These are phyloP conservation scores for Diabrotica virgifera DNA, from an alignment of 1,140 invertebrate genomes.

Conservation along the genomic window DNA sequence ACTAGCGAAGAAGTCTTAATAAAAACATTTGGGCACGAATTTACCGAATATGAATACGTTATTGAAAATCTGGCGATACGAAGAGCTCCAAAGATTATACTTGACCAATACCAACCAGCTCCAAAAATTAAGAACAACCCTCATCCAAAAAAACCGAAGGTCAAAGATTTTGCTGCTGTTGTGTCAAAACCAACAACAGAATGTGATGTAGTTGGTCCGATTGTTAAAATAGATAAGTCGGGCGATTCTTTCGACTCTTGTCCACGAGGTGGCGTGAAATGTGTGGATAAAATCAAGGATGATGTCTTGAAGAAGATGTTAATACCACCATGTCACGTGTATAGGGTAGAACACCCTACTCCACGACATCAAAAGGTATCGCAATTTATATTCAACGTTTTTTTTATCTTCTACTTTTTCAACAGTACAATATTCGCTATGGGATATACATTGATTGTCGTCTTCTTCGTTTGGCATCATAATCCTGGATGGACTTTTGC, in stretches of 20 bases:
- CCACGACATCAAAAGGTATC: neutral
- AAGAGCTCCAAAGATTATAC: slow-evolving; percentile 25
- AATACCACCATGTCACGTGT: neutral
- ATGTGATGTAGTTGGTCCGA: neutral
- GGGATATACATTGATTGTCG: too few relatives aligned
- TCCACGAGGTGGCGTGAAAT: neutral
- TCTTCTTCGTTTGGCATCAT: too few relatives aligned
- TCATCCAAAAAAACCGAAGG: neutral
- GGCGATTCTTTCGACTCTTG: neutral
- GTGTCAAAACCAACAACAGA: neutral
- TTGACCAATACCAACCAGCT: slow-evolving; percentile 19
- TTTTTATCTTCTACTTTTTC: too few relatives aligned
- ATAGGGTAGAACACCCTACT: neutral
- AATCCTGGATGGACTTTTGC: too few relatives aligned
- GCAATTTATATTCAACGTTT: neutral
- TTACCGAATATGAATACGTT: slow-evolving; percentile 31
- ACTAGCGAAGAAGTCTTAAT: slow-evolving; percentile 22
- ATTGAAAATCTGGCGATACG: slow-evolving; percentile 29
- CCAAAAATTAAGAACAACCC: slow-evolving; percentile 4
- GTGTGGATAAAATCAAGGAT: neutral
- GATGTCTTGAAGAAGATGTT: neutral
- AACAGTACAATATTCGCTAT: too few relatives aligned
- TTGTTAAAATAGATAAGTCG: neutral
- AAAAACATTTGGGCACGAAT: slow-evolving; percentile 25
- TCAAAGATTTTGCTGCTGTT: neutral